These are phyloP conservation scores for Mormyrops boulengeri DNA, from an alignment of 2,797 vertebrate genomes.

Conservation along the genomic window DNA sequence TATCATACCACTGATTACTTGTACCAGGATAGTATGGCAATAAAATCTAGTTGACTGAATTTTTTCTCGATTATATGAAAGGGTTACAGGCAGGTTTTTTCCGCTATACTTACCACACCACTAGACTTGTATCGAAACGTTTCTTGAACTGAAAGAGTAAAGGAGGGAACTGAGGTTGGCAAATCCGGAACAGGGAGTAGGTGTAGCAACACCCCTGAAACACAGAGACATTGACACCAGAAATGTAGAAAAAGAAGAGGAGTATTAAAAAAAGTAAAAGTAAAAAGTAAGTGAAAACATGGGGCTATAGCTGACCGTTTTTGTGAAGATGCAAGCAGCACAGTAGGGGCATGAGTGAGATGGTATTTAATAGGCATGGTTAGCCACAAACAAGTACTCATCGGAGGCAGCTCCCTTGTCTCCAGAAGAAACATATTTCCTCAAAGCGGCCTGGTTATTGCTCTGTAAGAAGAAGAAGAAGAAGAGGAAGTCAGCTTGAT, in stretches of 20 bases:
- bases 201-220: neutral
- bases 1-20: neutral
- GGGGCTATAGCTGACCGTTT: conserved; percentile 18
- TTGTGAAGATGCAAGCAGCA: neutral
- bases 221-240: neutral
- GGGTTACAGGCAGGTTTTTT: neutral
- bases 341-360: neutral
- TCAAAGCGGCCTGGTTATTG: conserved; percentile 73
- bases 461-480: conserved; percentile 53
- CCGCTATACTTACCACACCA: neutral
- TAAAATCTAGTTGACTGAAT: neutral
- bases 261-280: neutral
- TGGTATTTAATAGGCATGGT: conserved; percentile 75
- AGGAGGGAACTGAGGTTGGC: neutral
- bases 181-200: neutral
- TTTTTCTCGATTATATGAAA: neutral
- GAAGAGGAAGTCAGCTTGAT: conserved; percentile 10
- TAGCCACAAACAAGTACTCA: conserved; percentile 78
- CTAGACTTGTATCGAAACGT: neutral
- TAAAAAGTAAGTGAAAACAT: conserved; percentile 25
- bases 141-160: neutral
- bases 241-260: conserved; percentile 16
- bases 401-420: conserved; percentile 62
- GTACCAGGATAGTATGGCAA: neutral
- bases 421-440: conserved; percentile 70